Evolutionary conservation across 2,888 invertebrate genomes (phyloP).

Genomic region (Mechanitis mazaeus): DNA sequence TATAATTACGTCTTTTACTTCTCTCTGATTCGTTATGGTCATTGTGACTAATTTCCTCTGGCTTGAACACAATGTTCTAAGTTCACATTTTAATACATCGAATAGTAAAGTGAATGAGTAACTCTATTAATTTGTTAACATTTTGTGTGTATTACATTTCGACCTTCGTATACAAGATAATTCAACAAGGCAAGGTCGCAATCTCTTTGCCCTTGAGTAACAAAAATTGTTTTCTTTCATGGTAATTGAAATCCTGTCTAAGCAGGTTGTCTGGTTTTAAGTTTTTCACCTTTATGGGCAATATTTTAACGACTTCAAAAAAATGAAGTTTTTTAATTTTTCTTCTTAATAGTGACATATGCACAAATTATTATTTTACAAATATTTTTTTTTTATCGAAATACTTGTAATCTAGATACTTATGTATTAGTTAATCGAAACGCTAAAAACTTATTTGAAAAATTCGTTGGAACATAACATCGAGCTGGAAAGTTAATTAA

Average conservation of each 20-base stretch:
- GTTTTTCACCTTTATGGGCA: background rate
- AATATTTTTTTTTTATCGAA: too few species aligned
- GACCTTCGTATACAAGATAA: background rate
- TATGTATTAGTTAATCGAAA: too few species aligned
- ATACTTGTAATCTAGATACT: too few species aligned
- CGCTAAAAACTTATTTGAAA: too few species aligned
- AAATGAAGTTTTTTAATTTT: background rate
- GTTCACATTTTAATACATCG: too few species aligned
- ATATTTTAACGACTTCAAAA: background rate
- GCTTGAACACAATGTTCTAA: too few species aligned
- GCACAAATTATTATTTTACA: too few species aligned
- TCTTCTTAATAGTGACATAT: background rate
- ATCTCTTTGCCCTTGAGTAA: slow-evolving; percentile 13
- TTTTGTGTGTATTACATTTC: background rate
- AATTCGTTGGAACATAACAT: too few species aligned
- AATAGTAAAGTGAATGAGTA: too few species aligned
- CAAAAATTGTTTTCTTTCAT: slow-evolving; percentile 18
- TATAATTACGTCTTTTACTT: background rate
- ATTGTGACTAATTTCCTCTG: background rate
- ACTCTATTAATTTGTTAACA: background rate
- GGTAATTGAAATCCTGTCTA: slow-evolving; percentile 18
- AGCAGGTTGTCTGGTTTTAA: slow-evolving; percentile 12
- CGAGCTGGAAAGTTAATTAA: too few species aligned
- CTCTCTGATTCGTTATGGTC: background rate
- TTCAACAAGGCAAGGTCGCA: slow-evolving; percentile 9